These are phyloP conservation scores for Pyrochroa serraticornis DNA, from an alignment of 2,888 invertebrate genomes.

Conservation along the genomic window DNA sequence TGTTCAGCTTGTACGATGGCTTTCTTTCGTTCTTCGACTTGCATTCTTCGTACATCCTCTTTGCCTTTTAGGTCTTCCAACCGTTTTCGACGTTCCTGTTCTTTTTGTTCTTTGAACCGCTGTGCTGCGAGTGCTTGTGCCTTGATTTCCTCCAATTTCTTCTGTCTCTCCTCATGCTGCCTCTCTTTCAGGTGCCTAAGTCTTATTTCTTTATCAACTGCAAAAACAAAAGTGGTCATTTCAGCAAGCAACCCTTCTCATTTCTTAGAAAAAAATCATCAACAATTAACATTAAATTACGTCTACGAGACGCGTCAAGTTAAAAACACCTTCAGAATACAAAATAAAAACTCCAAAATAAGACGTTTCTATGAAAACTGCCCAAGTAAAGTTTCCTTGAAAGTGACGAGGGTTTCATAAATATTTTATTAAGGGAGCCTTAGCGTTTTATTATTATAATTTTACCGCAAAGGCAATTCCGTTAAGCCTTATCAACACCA, in stretches of 20 bases:
- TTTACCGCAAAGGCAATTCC: too few relatives aligned
- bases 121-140: constrained; percentile 89
- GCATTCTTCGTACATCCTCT: constrained; percentile 73
- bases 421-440: too few relatives aligned
- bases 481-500: too few relatives aligned
- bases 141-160: constrained; percentile 86
- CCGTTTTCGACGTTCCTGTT: constrained; percentile 80
- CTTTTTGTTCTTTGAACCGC: constrained; percentile 86
- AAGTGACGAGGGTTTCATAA: too few relatives aligned
- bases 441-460: too few relatives aligned
- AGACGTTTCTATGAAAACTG: too few relatives aligned
- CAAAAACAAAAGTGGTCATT: constrained; percentile 37
- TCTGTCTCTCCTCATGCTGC: constrained; percentile 88
- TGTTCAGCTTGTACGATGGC: constrained; percentile 89
- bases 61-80: constrained; percentile 82
- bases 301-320: too few relatives aligned
- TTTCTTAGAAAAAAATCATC: too few relatives aligned
- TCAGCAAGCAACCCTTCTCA: background rate
- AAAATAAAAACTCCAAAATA: too few relatives aligned
- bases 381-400: too few relatives aligned
- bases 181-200: constrained; percentile 79
- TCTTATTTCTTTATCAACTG: constrained; percentile 68
- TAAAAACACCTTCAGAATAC: too few relatives aligned
- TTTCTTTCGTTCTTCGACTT: constrained; percentile 87
- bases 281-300: too few relatives aligned